phyloP scores from a whole-genome alignment of 2,113 vertebrate genomes.

The Lepus europaeus region DNA sequence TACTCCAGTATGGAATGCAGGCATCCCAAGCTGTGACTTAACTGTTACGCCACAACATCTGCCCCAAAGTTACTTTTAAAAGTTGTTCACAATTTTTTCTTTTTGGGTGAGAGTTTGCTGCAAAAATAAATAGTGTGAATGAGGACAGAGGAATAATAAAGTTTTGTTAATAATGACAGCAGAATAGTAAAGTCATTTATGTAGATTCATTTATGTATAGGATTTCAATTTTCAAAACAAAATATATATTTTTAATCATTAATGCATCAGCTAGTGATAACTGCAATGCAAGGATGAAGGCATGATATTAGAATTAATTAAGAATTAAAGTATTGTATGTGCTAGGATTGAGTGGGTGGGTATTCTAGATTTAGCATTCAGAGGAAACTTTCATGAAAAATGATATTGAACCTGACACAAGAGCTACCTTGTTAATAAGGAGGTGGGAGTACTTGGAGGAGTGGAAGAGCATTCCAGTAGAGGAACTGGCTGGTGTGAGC shows the following conservation, averaged over 20 bases:
- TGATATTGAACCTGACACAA: conserved; percentile 1
- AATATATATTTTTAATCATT: background rate
- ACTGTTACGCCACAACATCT: too few relatives aligned
- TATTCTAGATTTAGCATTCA: conserved; percentile 37
- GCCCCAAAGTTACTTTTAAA: background rate
- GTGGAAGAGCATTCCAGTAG: background rate
- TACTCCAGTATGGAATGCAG: too few relatives aligned
- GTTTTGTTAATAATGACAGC: background rate
- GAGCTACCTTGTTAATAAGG: background rate
- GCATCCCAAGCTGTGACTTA: too few relatives aligned
- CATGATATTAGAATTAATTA: background rate
- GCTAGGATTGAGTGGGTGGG: background rate
- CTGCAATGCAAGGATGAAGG: conserved; percentile 4
- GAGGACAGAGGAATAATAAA: background rate
- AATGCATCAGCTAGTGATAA: background rate
- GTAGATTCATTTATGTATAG: background rate
- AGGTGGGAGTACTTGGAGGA: background rate
- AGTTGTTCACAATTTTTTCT: background rate
- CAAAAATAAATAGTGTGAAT: conserved; percentile 8
- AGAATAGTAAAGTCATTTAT: conserved; percentile 37
- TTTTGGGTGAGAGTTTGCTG: conserved; percentile 44
- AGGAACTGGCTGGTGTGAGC: background rate
- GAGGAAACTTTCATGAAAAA: conserved; percentile 10
- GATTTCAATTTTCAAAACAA: conserved; percentile 24
- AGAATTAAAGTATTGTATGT: background rate